Percentiles rank a stretch among this genome's conserved stretches.
Evolutionary conservation across 2,113 vertebrate genomes (phyloP).

Genomic region (Ammodytes marinus): DNA sequence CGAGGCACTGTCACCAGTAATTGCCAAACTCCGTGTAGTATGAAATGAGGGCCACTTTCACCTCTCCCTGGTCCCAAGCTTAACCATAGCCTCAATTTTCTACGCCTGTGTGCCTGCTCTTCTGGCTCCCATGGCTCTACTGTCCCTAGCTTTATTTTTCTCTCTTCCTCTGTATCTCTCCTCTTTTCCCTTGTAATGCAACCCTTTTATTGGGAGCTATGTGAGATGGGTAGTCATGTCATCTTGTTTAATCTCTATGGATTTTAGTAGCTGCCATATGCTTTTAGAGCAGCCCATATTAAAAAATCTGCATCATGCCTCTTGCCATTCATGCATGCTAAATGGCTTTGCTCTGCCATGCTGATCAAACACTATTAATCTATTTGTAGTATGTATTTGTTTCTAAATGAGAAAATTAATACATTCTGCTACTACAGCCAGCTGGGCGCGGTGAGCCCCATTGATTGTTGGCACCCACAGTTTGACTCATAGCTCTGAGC

Average conservation of each 20-base stretch:
- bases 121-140: conserved; percentile 37
- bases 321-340: conserved; percentile 58
- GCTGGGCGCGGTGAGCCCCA: conserved; percentile 63
- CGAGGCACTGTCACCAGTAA: conserved; percentile 72
- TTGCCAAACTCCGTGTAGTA: conserved; percentile 76
- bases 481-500: conserved; percentile 74
- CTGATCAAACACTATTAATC: conserved; percentile 81
- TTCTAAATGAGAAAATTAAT: conserved; percentile 79
- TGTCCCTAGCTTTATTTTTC: neutral
- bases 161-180: neutral
- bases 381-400: conserved; percentile 77
- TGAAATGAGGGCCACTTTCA: conserved; percentile 72
- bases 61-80: conserved; percentile 52
- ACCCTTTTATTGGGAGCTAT: neutral
- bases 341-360: conserved; percentile 59
- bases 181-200: conserved; percentile 26
- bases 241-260: conserved; percentile 10
- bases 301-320: conserved; percentile 43
- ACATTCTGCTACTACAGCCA: conserved; percentile 67
- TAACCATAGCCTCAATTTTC: conserved; percentile 70
- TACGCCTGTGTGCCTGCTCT: conserved; percentile 32
- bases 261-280: conserved; percentile 42
- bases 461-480: conserved; percentile 75
- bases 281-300: conserved; percentile 26
- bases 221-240: conserved; percentile 17